These are phyloP conservation scores for Drosophila pachea DNA, from an alignment of 1,140 invertebrate species.

Conservation along the genomic window DNA sequence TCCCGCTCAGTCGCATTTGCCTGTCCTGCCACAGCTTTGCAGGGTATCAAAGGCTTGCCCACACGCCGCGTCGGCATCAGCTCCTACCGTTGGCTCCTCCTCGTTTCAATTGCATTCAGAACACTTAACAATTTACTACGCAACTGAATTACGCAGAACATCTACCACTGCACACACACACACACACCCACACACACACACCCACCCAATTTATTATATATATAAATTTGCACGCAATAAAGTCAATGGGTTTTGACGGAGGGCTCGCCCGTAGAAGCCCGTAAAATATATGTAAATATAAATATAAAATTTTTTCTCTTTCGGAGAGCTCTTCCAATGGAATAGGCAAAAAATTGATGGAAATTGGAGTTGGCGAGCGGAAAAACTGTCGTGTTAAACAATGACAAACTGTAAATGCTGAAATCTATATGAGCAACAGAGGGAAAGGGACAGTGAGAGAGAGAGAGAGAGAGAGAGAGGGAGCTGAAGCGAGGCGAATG, in stretches of 20 bases:
- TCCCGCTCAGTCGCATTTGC: too few relatives aligned
- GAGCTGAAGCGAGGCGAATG: constrained; percentile 6
- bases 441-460: not conserved
- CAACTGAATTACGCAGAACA: constrained; percentile 43
- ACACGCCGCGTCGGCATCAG: not conserved
- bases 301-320: constrained; percentile 38
- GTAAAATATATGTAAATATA: constrained; percentile 55
- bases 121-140: constrained; percentile 67
- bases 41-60: constrained; percentile 30
- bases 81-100: not conserved
- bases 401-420: constrained; percentile 6
- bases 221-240: constrained; percentile 72
- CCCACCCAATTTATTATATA: constrained; percentile 14
- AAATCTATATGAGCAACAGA: not conserved
- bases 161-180: constrained; percentile 11
- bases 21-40: not conserved
- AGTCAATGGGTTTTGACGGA: constrained; percentile 44
- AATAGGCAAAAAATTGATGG: constrained; percentile 20
- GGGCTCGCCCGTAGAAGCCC: constrained; percentile 3
- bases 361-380: constrained; percentile 24
- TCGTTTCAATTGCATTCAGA: constrained; percentile 67
- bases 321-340: constrained; percentile 34
- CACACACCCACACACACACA: not conserved
- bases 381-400: constrained; percentile 14
- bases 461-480: not conserved